Evolutionary conservation across 2,888 invertebrate genomes (phyloP), one percentile per base, ranked within the genome.

Genomic region (Sialis fuliginosa): DNA sequence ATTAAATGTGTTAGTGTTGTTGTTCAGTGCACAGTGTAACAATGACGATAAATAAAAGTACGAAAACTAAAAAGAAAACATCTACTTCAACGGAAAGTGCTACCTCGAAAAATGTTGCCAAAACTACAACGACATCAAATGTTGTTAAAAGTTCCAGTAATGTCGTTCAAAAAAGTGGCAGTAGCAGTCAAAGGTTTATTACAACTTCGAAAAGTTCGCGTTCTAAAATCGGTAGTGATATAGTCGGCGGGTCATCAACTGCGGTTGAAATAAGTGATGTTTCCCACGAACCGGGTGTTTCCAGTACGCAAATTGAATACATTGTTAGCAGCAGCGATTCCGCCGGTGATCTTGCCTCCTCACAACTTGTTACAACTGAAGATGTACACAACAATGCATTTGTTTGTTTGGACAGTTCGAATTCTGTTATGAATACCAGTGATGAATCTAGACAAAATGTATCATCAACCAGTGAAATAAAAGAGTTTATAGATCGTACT

Each of bases 41-140:
- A 48, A 62, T 62, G 62, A 62, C 62, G 48, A 60, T 62, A 51
- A 60, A 58, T 48, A 62, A 62, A 57, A 52, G 55, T n/a, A 50
- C 56, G 12, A 60, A 58, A 50, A 55, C 56, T 43, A 58, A 58
- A 51, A 59, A 60, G 51, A 56, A 57, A 48, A 54, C 54, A 7
- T 22, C 22, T 22, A 22, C 22, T 22, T 22, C 22, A 22, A 22
- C 22, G 22, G 22, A 22, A 22, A 39, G 13, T 39, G 13, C 39
- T 8, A 13, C 10, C 10, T 39, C 39, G 6, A 39, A 39, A 39
- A 39, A 39, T 39, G 39, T 39, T 13, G 13, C 10, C 39, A 39
- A 13, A 6, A 39, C 39, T 9, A 39, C 39, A 13, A 8, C 39
- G 5, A 12, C 39, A 10, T 12, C 10, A 39, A 39, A 39, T 39